A percentile compares a stretch with the other conserved stretches of the same genome.
Evolutionary conservation across 30 jellyfish, hydroid and myxozoan genomes (phyloP).

Genomic region (Cassiopea andromeda): DNA sequence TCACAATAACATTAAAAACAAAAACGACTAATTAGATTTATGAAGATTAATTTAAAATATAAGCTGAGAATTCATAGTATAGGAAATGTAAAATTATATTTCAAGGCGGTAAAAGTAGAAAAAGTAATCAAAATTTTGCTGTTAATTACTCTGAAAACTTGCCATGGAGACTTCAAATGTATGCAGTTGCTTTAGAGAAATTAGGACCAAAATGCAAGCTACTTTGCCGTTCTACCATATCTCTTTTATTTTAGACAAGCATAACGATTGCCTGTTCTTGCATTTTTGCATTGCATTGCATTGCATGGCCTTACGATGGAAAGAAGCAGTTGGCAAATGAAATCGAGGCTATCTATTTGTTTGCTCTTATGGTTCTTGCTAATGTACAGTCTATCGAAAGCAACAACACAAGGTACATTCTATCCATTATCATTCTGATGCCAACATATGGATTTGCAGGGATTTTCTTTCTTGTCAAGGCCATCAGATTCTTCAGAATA

Average conservation of each 20-base stretch:
- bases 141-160: too few species aligned
- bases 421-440: constrained; percentile 28
- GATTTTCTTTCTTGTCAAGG: constrained; percentile 29
- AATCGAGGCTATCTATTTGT: constrained; percentile 48
- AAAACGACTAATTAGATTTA: too few species aligned
- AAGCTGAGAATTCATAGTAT: too few species aligned
- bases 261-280: constrained; percentile 45
- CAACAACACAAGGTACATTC: constrained; percentile 14
- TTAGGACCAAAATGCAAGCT: not conserved
- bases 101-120: too few species aligned
- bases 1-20: too few species aligned
- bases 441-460: constrained; percentile 11
- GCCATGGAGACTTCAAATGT: too few species aligned
- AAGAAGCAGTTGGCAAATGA: constrained; percentile 43
- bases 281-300: constrained; percentile 47
- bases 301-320: constrained; percentile 54
- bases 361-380: constrained; percentile 54
- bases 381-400: constrained; percentile 42
- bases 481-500: not conserved
- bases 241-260: not conserved
- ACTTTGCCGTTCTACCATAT: too few species aligned
- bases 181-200: not conserved
- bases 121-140: too few species aligned
- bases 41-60: too few species aligned
- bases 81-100: too few species aligned